Evolutionary conservation across 2,113 vertebrate genomes (phyloP), one percentile per base, ranked within the genome.

Genomic region (Haemorhous mexicanus): DNA sequence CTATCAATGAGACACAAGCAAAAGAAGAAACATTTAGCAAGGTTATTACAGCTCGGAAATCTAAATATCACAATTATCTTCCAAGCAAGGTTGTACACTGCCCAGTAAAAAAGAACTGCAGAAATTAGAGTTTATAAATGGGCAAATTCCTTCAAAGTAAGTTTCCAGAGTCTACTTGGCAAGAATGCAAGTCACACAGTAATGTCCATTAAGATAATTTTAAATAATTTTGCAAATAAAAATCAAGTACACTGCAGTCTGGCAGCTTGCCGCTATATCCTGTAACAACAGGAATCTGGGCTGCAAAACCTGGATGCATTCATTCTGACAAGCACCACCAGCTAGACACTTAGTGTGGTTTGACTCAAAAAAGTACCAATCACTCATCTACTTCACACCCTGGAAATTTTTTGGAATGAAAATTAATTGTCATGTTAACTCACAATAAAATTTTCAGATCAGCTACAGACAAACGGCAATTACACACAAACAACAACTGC

Each of bases 401-500:
- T 28, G 32, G 80, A 88, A 66, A 32, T 9, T 19, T 44, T 46
- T 33, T 4, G 4, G 30, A 73, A 18, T 23, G 67, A 63, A 82
- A 77, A 70, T 7, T 6, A 44, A n/a, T 11, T 73, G 50, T 28
- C 17, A n/a, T 30, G 33, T 58, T 63, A 86, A 55, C 8, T 62
- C 23, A 35, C 32, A 58, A 17, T 0, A 3, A 17, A 76, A 52
- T 72, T 74, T 23, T 76, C 9, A 0, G 41, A 69, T 10, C 66
- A 37, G 24, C 53, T 56, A 28, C 35, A 47, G 43, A 70, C 0
- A 3, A 5, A 13, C 0, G 0, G 7, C 28, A 69, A 37, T 1
- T 37, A 41, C 8, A n/a, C 27, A 66, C 1, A 1, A 4, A 27
- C 0, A 0, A 5, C 10, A 62, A 24, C 0, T 49, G 33, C 11